These are phyloP conservation scores for Lathamus discolor DNA, from an alignment of 2,113 vertebrate genomes.

Conservation along the genomic window DNA sequence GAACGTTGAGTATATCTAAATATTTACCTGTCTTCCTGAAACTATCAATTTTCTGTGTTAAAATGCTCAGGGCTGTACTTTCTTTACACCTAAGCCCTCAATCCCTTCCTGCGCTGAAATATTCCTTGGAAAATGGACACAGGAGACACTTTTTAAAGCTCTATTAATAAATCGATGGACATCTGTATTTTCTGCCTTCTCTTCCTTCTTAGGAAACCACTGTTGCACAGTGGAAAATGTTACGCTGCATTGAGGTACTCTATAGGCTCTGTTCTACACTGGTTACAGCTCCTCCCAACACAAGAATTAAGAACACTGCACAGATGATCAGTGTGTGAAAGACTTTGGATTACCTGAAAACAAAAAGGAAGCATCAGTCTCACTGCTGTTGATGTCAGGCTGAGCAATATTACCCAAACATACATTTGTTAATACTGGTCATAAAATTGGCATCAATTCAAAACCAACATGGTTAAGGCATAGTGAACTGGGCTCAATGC, in stretches of 20 bases:
- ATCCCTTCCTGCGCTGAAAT: neutral
- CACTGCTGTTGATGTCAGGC: neutral
- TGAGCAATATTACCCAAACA: neutral
- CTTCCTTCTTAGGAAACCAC: neutral
- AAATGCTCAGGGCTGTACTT: neutral
- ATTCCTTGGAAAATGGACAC: neutral
- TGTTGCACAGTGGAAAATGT: neutral
- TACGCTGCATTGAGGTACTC: neutral
- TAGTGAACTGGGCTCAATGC: neutral
- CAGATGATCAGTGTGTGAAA: neutral
- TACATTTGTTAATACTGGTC: neutral
- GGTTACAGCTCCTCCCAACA: neutral
- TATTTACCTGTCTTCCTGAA: neutral
- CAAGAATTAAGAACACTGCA: neutral
- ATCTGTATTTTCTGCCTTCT: neutral
- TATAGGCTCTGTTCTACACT: neutral
- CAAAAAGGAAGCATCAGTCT: neutral
- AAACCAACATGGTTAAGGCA: neutral
- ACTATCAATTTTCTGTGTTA: neutral
- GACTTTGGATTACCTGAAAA: neutral
- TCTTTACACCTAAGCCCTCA: neutral
- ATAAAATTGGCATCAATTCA: neutral
- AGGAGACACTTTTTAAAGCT: neutral
- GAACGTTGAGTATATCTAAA: neutral
- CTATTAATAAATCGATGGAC: neutral